These are phyloP conservation scores for Mactra quadrangularis DNA, from an alignment of 1,140 invertebrate genomes.

Conservation along the genomic window DNA sequence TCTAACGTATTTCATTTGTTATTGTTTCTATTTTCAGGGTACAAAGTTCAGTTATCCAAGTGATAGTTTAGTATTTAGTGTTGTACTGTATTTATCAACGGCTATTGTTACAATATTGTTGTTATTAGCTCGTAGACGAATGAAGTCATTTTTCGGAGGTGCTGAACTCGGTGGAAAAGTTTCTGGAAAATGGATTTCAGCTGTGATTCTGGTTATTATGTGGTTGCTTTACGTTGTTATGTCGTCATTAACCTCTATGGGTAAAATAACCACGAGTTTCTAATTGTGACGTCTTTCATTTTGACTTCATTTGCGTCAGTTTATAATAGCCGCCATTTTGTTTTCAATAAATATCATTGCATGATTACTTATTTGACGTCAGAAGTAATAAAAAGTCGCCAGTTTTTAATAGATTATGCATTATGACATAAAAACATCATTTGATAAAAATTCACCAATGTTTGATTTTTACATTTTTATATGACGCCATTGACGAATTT, in stretches of 20 bases:
- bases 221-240: constrained; percentile 86
- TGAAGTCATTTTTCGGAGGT: constrained; percentile 84
- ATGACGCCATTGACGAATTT: no score
- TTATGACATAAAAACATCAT: no score
- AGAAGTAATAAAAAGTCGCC: no score
- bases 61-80: constrained; percentile 86
- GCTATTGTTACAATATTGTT: constrained; percentile 85
- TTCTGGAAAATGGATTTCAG: constrained; percentile 80
- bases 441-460: no score
- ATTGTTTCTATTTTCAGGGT: constrained; percentile 84
- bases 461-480: no score
- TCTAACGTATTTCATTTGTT: no score
- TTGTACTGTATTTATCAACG: constrained; percentile 86
- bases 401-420: no score
- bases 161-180: constrained; percentile 87
- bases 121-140: constrained; percentile 84
- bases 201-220: constrained; percentile 82
- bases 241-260: constrained; percentile 75
- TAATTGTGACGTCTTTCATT: not conserved
- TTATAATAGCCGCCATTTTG: not conserved
- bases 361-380: not conserved
- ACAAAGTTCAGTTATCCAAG: constrained; percentile 84
- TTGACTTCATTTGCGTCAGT: not conserved
- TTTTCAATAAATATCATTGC: not conserved
- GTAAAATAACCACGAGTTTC: not conserved